A percentile compares a stretch with the other conserved stretches of the same genome.
phyloP scores from a whole-genome alignment of 2,797 vertebrate genomes.

The Microctenopoma stevenorrisi region DNA sequence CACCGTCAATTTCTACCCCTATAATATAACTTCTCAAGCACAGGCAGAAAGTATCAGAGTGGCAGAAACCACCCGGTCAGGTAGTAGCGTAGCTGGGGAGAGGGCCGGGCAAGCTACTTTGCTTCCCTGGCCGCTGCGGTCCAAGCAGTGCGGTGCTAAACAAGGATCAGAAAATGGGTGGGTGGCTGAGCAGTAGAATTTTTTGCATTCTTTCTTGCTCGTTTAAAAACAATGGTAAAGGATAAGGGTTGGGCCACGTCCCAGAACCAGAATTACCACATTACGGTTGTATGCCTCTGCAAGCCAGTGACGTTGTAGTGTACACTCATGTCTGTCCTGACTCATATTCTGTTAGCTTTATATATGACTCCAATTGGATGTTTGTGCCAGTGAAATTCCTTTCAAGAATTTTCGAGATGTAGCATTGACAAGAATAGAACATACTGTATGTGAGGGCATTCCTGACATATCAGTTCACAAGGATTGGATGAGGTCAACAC shows the following conservation, averaged over 20 bases:
- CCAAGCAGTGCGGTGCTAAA: background rate
- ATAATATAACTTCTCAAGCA: background rate
- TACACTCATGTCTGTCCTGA: no score
- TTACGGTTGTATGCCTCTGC: no score
- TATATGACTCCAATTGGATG: no score
- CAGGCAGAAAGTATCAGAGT: background rate
- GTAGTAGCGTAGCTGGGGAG: background rate
- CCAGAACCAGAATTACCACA: background rate
- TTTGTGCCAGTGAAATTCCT: no score
- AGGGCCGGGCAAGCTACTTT: background rate
- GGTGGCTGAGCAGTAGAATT: background rate
- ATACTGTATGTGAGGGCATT: no score
- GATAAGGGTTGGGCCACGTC: background rate
- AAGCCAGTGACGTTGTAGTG: no score
- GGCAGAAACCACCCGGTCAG: background rate
- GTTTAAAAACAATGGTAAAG: background rate
- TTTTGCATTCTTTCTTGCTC: background rate
- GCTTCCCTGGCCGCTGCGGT: no score
- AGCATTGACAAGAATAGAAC: background rate
- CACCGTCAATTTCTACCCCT: background rate
- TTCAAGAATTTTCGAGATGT: no score
- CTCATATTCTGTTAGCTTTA: no score
- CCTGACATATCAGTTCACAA: no score
- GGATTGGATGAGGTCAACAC: no score
- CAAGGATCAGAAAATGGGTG: background rate